These are phyloP conservation scores for Phaedon cochleariae DNA, from an alignment of 2,888 invertebrate genomes.

Conservation along the genomic window DNA sequence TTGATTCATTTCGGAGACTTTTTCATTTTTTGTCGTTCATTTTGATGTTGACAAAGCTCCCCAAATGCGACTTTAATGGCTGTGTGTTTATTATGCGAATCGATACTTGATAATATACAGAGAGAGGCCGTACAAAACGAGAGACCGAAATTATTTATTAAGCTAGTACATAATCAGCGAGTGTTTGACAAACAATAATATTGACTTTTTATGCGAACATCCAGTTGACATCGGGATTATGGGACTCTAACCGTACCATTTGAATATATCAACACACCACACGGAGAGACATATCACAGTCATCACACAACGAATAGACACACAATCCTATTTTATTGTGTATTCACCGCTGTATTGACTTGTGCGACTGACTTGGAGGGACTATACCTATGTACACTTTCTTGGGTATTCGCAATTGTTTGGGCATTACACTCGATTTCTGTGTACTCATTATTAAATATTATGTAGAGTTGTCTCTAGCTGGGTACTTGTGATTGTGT, in stretches of 20 bases:
- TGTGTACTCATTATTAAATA: too few species aligned
- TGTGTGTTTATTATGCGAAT: conserved; percentile 23
- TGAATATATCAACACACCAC: conserved; percentile 2
- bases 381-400: too few species aligned
- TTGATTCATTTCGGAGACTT: too few species aligned
- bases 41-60: conserved; percentile 13
- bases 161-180: conserved; percentile 52
- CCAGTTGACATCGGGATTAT: conserved; percentile 12
- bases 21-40: too few species aligned
- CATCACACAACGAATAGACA: neutral
- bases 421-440: too few species aligned
- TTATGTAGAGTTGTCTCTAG: too few species aligned
- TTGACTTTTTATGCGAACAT: conserved; percentile 49
- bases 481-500: too few species aligned
- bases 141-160: conserved; percentile 48
- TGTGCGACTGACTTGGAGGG: too few species aligned
- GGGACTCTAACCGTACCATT: neutral
- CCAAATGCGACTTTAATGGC: conserved; percentile 36
- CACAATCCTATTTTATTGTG: too few species aligned
- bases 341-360: too few species aligned
- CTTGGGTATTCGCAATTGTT: too few species aligned
- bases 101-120: conserved; percentile 33
- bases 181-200: conserved; percentile 61
- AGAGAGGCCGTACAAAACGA: too few species aligned
- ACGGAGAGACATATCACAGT: neutral